A percentile compares a stretch with the other conserved stretches of the same genome.
Evolutionary conservation across 2,797 vertebrate species (phyloP).

Genomic region (Pelodytes ibericus): DNA sequence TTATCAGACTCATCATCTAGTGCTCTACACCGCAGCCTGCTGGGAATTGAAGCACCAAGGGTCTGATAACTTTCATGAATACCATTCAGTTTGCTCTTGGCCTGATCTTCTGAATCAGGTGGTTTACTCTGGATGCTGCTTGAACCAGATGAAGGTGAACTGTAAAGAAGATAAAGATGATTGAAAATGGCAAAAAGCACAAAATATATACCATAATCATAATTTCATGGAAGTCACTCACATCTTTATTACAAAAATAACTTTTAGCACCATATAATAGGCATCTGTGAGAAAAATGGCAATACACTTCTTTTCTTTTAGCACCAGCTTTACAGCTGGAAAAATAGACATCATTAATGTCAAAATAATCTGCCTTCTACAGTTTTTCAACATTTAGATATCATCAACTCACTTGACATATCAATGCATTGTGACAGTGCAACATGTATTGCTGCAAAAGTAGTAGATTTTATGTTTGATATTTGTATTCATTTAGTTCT

Average conservation of each 20-base stretch:
- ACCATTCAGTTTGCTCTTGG: constrained; percentile 70
- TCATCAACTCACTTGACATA: too few relatives aligned
- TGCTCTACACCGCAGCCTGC: constrained; percentile 77
- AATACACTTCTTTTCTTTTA: neutral
- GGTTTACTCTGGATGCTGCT: constrained; percentile 80
- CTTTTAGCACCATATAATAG: neutral
- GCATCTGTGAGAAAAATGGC: neutral
- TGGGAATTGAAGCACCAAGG: constrained; percentile 71
- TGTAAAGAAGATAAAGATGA: constrained; percentile 65
- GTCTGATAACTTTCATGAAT: constrained; percentile 72
- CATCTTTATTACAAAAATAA: neutral
- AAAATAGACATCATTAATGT: neutral
- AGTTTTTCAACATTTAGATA: neutral
- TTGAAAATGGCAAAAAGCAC: neutral
- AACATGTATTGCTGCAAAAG: too few relatives aligned
- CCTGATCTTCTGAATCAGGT: constrained; percentile 68
- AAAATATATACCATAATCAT: neutral
- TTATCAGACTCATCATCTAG: constrained; percentile 86
- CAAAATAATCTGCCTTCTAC: neutral
- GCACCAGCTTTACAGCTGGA: neutral
- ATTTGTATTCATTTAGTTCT: too few relatives aligned
- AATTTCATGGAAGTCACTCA: neutral
- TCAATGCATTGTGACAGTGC: too few relatives aligned
- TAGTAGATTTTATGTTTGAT: too few relatives aligned
- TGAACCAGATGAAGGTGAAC: constrained; percentile 84